phyloP scores from a whole-genome alignment of 2,797 vertebrate species.

The Darevskia mixta region DNA sequence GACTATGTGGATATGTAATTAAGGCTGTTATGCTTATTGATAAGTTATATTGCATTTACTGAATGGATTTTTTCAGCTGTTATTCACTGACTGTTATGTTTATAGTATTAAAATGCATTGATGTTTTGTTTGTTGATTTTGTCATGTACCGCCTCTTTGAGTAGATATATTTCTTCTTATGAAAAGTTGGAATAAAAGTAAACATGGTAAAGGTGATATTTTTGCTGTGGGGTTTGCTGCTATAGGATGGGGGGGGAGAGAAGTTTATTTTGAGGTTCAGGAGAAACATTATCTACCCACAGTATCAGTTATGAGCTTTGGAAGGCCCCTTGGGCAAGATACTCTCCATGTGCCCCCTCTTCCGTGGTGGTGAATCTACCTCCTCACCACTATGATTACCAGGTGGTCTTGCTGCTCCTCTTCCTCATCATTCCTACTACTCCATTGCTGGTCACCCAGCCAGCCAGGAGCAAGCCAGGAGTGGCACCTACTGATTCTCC shows the following conservation, averaged over 20 bases:
- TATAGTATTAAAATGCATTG: background rate
- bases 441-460: background rate
- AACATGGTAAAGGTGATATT: background rate
- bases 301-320: background rate
- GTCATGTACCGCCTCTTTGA: background rate
- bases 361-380: background rate
- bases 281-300: background rate
- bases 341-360: background rate
- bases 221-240: background rate
- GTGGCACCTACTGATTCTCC: too few relatives aligned
- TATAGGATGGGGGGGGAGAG: too few relatives aligned
- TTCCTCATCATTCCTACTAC: background rate
- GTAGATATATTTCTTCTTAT: background rate
- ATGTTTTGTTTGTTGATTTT: background rate
- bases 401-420: background rate
- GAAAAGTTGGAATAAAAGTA: background rate
- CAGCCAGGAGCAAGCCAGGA: too few relatives aligned
- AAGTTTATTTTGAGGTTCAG: background rate
- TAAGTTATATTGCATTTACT: background rate
- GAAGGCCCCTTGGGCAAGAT: background rate
- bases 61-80: background rate
- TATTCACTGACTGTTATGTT: background rate
- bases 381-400: background rate
- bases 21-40: background rate
- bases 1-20: background rate